Base-by-base conservation (phyloP, 2,888 invertebrate genomes). In the Oconnorella tubifera region DNA sequence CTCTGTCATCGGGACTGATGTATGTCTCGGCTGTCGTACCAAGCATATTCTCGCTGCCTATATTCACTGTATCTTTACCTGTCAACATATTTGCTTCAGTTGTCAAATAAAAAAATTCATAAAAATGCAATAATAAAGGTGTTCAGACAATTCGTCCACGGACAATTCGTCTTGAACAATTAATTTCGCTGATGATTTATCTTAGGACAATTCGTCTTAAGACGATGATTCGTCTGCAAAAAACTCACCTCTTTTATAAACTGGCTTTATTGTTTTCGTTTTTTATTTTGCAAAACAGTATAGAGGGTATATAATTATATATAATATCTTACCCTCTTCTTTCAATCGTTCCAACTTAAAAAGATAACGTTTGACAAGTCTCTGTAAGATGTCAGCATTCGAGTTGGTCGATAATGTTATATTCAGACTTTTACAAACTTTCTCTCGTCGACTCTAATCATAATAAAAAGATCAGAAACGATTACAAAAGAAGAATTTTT, bases 311-410 rank as follows among this genome's bases (percentile, higher is more conserved):
- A 19, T 10, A 40, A 19, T 40, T 19, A 40, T 40, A 19, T 10
- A 40, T 40, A 40, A 14, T 14, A 40, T 19, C 10, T 6, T 72
- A 69, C 78, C 76, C 66, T 78, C 79, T 59, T 80, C 78, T 66
- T 77, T 78, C 19, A 76, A 76, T 62, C 81, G 69, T 67, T 81
- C 81, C 59, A 80, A 68, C 70, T 81, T 81, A 69, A 81, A 81
- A 53, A 81, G 76, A 68, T 81, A 81, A 59, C 81, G 65, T 67
- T 79, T 75, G 4, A 81, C 81, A 31, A 81, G 72, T 59, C 81
- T 72, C 62, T 81, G 81, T 75, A 81, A 76, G 56, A 81, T 81
- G 65, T 80, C 80, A n/a, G 75, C 71, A 66, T 80, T 80, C 0
- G 80, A 79, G 4, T 79, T 78, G 63, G 80, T 60, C n/a, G 67